Conservation (phyloP, 2,888 invertebrate species). For the Cotesia congregata region DNA sequence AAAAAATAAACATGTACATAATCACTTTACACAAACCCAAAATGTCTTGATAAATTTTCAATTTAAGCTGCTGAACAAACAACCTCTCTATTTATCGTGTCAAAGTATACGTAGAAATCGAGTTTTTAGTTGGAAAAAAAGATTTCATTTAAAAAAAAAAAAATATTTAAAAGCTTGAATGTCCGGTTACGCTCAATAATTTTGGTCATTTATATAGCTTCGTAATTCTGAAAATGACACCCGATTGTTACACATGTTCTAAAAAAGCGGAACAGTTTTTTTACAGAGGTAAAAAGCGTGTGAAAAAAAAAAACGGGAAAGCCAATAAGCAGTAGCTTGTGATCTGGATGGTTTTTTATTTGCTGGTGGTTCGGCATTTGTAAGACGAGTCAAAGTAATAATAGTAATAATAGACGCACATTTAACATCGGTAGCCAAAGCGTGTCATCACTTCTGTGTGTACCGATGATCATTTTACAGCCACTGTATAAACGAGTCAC, state of each 20-base stretch:
- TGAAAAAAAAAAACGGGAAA: constrained; percentile 18
- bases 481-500: constrained; percentile 55
- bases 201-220: constrained; percentile 5
- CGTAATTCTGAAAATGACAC: constrained; percentile 12
- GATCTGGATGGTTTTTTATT: constrained; percentile 7
- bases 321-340: constrained; percentile 4
- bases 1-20: not conserved
- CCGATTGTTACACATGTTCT: not conserved
- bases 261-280: not conserved
- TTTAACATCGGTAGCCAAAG: constrained; percentile 60
- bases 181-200: constrained; percentile 9
- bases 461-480: constrained; percentile 64
- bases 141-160: not conserved
- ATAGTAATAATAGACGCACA: constrained; percentile 38
- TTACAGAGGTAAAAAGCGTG: not conserved
- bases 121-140: not conserved
- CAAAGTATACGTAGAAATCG: constrained; percentile 33
- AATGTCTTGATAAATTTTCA: constrained; percentile 37
- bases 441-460: constrained; percentile 64
- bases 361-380: constrained; percentile 9
- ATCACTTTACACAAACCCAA: not conserved
- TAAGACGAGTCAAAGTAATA: constrained; percentile 40
- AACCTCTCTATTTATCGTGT: constrained; percentile 38
- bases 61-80: constrained; percentile 45
- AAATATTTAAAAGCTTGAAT: constrained; percentile 34